Base-by-base conservation (phyloP, 2,888 invertebrate genomes). In the Falcaria lacertinaria region DNA sequence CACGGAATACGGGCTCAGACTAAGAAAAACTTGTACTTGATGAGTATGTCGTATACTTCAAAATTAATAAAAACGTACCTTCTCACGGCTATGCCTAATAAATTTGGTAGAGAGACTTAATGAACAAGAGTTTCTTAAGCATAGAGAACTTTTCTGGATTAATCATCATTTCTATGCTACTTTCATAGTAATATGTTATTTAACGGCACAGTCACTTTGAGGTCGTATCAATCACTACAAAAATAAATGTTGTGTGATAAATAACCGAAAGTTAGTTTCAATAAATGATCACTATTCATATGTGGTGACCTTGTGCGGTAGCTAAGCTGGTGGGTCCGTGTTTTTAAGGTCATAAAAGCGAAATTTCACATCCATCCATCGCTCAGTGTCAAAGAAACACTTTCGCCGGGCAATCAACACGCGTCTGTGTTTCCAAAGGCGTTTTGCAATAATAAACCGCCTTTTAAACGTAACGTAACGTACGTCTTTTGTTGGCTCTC, bases 331-430 rank as follows among this genome's bases (percentile, higher is more conserved):
- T 33, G 15, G 36, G 32, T 34, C 33, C 35, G 38, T 39, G 43
- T 54, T 64, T 63, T 69, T 63, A 65, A 68, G 69, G 66, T 65
- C 58, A 62, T 55, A 67, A 64, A 74, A 69, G 60, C 64, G 69
- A 74, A 71, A 69, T 66, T 66, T 59, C 58, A 49, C 49, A 49
- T 47, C 46, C 39, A 32, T 55, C 54, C 50, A 53, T 54, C 48
- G 34, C 49, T 56, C 52, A 55, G 48, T 63, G 69, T 66, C 72
- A 56, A 58, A 22, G 22, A 56, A n/a, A 54, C 68, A 74, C 77
- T 78, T 78, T 77, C 77, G 65, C 74, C 60, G 42, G 41, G 46
- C 22, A 37, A 45, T 47, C 49, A 57, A 46, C 47, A 47, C 57
- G 54, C 57, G 54, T 49, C 43, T 44, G 43, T 42, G 45, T 50